phyloP scores from a whole-genome alignment of 2,888 invertebrate species.

The Harpagoxenus sublaevis region DNA sequence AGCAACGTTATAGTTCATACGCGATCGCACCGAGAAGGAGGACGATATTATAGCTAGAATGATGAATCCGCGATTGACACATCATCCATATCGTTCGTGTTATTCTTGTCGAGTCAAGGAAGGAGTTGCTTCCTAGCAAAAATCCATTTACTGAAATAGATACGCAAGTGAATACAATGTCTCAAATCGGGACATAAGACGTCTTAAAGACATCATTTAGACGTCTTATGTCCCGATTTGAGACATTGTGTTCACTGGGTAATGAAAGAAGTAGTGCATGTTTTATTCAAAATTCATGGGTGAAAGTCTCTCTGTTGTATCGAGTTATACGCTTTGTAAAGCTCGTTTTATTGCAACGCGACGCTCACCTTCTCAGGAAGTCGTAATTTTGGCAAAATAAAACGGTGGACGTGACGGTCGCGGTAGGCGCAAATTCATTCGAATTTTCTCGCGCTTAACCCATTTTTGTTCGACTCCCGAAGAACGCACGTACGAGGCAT shows the following conservation, averaged over 20 bases:
- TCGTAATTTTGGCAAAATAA: conserved; percentile 16
- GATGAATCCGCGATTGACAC: background rate
- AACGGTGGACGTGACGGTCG: conserved; percentile 4
- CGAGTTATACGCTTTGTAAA: background rate
- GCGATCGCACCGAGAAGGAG: background rate
- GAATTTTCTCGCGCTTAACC: conserved; percentile 67
- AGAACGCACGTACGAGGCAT: conserved; percentile 49
- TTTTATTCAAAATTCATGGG: background rate
- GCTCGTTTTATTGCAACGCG: background rate
- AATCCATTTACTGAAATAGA: conserved; percentile 3
- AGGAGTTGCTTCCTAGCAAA: background rate
- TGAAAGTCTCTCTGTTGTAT: background rate
- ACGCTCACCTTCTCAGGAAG: background rate
- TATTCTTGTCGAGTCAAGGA: background rate
- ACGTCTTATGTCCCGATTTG: too few relatives aligned
- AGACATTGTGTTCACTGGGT: too few relatives aligned
- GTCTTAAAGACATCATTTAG: too few relatives aligned
- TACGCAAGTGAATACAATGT: too few relatives aligned
- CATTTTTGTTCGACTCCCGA: conserved; percentile 54
- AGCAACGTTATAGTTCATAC: background rate
- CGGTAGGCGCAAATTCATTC: conserved; percentile 17
- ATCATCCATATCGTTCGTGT: background rate
- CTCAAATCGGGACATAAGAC: too few relatives aligned
- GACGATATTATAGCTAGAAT: background rate
- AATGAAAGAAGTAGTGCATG: background rate